phyloP scores from a whole-genome alignment of 92 coral and sea anemone genomes.

The Epizoanthus scotinus region DNA sequence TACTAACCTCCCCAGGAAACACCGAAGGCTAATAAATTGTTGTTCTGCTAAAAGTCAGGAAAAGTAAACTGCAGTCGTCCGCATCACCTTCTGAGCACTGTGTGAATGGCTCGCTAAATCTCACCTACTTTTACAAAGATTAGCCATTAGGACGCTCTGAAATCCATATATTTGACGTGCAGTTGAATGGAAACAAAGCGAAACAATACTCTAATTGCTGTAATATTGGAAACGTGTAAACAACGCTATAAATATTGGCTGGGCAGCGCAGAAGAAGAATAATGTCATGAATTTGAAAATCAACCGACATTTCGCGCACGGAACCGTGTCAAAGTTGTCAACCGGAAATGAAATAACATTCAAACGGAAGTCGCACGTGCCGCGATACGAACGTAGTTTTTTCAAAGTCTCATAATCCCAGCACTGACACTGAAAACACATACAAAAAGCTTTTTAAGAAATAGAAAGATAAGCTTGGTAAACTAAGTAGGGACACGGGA shows the following conservation, averaged over 20 bases:
- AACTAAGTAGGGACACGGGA: too few species aligned
- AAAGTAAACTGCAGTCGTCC: background rate
- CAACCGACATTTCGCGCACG: conserved; percentile 19
- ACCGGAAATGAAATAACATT: background rate
- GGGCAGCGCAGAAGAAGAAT: conserved; percentile 18
- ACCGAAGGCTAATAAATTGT: background rate
- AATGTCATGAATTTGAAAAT: conserved; percentile 8
- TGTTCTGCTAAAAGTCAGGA: background rate
- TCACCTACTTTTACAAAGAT: too few species aligned
- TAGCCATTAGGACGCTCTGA: background rate
- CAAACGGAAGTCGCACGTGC: background rate
- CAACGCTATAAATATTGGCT: conserved; percentile 11
- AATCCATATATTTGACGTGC: conserved; percentile 14
- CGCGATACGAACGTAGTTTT: too few species aligned
- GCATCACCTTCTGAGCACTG: background rate
- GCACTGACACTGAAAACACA: too few species aligned
- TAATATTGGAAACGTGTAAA: conserved; percentile 21
- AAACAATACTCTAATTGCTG: conserved; percentile 17
- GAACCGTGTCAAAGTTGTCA: background rate
- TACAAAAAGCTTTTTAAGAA: too few species aligned
- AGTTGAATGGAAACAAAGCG: conserved; percentile 24
- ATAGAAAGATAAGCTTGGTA: too few species aligned
- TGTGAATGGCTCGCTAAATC: too few species aligned
- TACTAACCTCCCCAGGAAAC: background rate
- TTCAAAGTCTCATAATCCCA: too few species aligned